These are phyloP conservation scores for Drosophila burlai DNA, from an alignment of 1,140 invertebrate genomes.

Conservation along the genomic window DNA sequence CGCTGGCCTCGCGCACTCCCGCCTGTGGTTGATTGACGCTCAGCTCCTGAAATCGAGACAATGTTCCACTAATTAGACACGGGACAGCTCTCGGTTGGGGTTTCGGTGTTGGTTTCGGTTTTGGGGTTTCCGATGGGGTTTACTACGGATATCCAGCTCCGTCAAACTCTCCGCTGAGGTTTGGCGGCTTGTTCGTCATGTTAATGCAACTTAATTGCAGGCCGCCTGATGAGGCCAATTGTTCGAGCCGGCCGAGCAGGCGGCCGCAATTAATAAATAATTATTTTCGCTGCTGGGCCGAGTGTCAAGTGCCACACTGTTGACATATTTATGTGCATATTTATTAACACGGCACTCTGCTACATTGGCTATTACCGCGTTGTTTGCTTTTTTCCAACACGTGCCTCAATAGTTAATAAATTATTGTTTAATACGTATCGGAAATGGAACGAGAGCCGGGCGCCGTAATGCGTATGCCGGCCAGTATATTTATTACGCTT, in stretches of 20 bases:
- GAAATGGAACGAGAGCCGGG: constrained; percentile 43
- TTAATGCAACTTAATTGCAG: constrained; percentile 76
- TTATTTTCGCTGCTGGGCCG: constrained; percentile 55
- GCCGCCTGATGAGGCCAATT: constrained; percentile 69
- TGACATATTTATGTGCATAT: constrained; percentile 72
- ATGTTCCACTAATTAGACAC: constrained; percentile 71
- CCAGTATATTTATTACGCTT: constrained; percentile 42
- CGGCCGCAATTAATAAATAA: constrained; percentile 80
- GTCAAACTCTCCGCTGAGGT: constrained; percentile 48
- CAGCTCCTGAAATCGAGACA: constrained; percentile 86
- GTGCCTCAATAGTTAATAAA: constrained; percentile 68
- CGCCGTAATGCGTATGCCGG: constrained; percentile 19
- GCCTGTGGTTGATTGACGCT: constrained; percentile 87
- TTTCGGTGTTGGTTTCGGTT: constrained; percentile 4
- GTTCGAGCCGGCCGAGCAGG: constrained; percentile 47
- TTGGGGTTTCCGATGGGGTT: constrained; percentile 3
- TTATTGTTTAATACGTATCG: constrained; percentile 67
- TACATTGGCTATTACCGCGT: constrained; percentile 35
- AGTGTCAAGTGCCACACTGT: constrained; percentile 68
- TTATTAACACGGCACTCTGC: constrained; percentile 66
- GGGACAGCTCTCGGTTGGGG: background rate
- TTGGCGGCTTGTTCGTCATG: constrained; percentile 65
- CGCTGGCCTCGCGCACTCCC: constrained; percentile 90
- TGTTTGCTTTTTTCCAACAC: constrained; percentile 34
- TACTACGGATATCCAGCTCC: constrained; percentile 18